Evolutionary conservation across 2,113 vertebrate species (phyloP).

Genomic region (Rhadina sibilatrix): DNA sequence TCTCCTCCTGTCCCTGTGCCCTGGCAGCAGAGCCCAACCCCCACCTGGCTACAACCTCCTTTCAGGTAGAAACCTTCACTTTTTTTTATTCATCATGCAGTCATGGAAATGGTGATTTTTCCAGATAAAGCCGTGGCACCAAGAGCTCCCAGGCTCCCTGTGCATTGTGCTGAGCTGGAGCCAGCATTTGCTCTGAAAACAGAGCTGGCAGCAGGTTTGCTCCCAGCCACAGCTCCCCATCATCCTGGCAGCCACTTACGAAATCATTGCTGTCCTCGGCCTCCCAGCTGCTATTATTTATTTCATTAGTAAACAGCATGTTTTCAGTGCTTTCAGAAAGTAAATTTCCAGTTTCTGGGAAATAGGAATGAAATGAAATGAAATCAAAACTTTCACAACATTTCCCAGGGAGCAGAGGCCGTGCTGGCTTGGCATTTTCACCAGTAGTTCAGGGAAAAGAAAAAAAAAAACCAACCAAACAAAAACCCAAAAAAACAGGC

Average conservation of each 20-base stretch:
- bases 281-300: conserved; percentile 43
- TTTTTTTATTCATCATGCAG: neutral
- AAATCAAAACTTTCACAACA: conserved; percentile 27
- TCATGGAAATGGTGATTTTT: neutral
- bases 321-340: neutral
- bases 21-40: rapidly evolving
- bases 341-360: conserved; percentile 51
- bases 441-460: neutral
- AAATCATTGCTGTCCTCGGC: neutral
- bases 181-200: neutral
- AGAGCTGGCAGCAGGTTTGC: neutral
- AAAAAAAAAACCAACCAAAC: neutral
- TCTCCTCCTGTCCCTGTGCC: neutral
- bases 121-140: neutral
- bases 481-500: neutral
- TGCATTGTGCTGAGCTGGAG: neutral
- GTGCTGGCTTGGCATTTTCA: neutral
- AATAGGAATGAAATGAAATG: conserved; percentile 6
- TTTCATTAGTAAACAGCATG: neutral
- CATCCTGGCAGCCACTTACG: neutral
- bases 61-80: neutral
- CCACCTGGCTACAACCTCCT: neutral
- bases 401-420: neutral
- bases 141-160: neutral
- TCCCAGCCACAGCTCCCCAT: neutral